phyloP scores from a whole-genome alignment of 1,140 invertebrate species.

The Scylla paramamosain region DNA sequence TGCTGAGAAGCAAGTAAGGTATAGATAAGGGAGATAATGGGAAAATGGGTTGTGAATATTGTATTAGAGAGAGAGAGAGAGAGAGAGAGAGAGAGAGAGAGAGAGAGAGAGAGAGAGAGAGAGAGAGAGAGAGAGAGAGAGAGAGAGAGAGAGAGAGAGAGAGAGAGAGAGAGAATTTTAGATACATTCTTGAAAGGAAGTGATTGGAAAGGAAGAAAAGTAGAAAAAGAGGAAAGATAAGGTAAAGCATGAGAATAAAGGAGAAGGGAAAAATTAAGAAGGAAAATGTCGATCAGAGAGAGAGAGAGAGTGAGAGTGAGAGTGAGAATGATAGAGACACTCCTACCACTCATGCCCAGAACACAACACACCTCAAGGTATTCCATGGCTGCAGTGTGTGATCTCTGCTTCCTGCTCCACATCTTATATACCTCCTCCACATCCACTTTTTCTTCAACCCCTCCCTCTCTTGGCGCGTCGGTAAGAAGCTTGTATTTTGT shows the following conservation, averaged over 20 bases:
- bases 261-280: too few species aligned
- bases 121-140: too few species aligned
- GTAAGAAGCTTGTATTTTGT: background rate
- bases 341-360: background rate
- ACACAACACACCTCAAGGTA: background rate
- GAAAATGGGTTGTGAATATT: too few species aligned
- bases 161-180: too few species aligned
- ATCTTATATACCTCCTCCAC: background rate
- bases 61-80: too few species aligned
- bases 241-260: background rate
- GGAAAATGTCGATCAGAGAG: background rate
- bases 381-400: background rate
- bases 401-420: background rate
- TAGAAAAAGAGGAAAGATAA: background rate
- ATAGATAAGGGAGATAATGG: too few species aligned
- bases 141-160: too few species aligned
- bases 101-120: too few species aligned
- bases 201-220: background rate
- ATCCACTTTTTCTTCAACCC: background rate
- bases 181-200: background rate
- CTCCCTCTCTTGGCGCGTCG: background rate
- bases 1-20: too few species aligned
- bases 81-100: too few species aligned
- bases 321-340: background rate
- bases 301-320: constrained; percentile 34